Evolutionary conservation across 2,888 invertebrate species (phyloP), one percentile per base, ranked within the genome.

Genomic region (Ceriagrion tenellum): DNA sequence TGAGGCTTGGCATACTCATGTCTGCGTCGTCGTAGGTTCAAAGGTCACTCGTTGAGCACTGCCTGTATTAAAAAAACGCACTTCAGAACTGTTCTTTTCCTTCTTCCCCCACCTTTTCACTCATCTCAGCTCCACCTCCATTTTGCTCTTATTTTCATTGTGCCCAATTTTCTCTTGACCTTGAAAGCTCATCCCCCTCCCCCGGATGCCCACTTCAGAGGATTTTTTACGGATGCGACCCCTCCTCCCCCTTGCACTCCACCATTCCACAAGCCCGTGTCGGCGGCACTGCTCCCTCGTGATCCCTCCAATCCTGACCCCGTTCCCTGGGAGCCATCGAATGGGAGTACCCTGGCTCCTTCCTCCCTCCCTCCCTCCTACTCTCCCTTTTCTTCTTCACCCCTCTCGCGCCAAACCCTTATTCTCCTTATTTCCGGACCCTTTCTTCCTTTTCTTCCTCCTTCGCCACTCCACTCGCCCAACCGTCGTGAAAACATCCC

Each of bases 331-430:
- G 47, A 88, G 88, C 35, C 40, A 47, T 26, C 88, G 23, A 88
- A 88, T 20, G 59, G 23, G 30, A n/a, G 18, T 40, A 18, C 40
- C 40, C 95, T 47, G 91, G 95, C 95, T 90, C 95, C 93, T 95
- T 95, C 95, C 95, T 95, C 95, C 88, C 95, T 96, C 91, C 90
- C 95, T 95, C 95, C 55, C 81, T 95, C 40, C 95, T 93, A 95
- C 95, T 88, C 40, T 93, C 56, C 20, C 95, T 4, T 90, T 40
- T 90, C 40, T 93, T 93, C 95, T 95, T 88, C 40, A 93, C 59
- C 20, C 95, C 10, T 90, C 55, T 90, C 93, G 59, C 88, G 23
- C 47, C 40, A 35, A 47, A 8, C 18, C 88, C 23, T 88, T 47
- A 47, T 88, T 47, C 88, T 40, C 20, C 88, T 23, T 69, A 69